Conservation (phyloP, 2,797 vertebrate genomes). For the Myotis pilosus region DNA sequence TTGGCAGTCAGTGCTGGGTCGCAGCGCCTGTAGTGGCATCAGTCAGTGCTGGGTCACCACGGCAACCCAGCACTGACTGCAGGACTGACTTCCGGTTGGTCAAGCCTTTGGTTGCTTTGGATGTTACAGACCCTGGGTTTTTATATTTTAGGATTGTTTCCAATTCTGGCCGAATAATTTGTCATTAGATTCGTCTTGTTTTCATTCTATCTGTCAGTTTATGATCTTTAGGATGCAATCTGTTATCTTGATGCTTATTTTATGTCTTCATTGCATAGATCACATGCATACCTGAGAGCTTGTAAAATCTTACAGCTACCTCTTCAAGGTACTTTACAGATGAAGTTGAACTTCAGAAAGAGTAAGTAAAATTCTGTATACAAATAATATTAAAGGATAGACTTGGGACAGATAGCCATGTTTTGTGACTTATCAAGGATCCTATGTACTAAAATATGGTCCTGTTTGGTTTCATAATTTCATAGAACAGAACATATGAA, state of each 20-base stretch:
- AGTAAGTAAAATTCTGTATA: neutral
- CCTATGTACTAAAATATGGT: neutral
- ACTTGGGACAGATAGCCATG: neutral
- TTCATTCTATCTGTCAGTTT: neutral
- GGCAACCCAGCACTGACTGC: too few species aligned
- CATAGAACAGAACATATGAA: neutral
- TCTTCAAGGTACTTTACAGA: neutral
- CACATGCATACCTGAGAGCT: neutral
- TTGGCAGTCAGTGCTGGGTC: too few species aligned
- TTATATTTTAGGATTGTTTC: neutral
- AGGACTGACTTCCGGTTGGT: too few species aligned
- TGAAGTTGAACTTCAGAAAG: neutral
- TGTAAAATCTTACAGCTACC: neutral
- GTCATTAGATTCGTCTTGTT: neutral
- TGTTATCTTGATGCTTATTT: neutral
- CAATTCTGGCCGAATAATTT: neutral
- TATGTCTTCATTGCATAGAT: neutral
- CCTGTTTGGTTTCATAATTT: neutral
- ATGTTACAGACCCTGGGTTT: too few species aligned
- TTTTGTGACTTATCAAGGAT: neutral
- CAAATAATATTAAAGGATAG: neutral
- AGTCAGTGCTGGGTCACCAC: too few species aligned
- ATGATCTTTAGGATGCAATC: neutral
- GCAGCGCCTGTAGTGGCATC: too few species aligned
- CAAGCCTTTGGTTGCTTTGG: too few species aligned